Conservation (phyloP, 2,113 vertebrate species). For the Neolamprologus longior region DNA sequence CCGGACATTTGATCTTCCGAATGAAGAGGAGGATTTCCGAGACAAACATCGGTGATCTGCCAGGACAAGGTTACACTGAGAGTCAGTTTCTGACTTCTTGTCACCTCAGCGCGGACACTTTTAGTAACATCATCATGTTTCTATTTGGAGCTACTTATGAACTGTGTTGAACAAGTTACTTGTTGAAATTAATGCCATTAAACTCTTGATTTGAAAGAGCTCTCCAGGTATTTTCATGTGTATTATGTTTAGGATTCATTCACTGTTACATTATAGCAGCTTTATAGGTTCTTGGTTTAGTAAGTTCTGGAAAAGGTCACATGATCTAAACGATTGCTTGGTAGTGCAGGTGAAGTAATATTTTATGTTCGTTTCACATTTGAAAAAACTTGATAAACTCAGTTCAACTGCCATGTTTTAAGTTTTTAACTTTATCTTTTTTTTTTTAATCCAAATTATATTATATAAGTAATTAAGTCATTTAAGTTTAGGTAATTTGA, state of each 20-base stretch:
- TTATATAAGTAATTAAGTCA: neutral
- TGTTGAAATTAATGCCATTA: neutral
- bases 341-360: neutral
- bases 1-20: rapidly evolving
- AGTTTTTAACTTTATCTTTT: neutral
- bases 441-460: no score
- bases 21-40: neutral
- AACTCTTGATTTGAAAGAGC: neutral
- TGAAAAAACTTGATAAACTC: neutral
- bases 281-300: rapidly evolving
- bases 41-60: neutral
- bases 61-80: neutral
- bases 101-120: rapidly evolving
- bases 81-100: neutral
- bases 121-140: neutral
- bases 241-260: neutral
- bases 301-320: neutral
- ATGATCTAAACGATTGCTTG: neutral
- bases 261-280: neutral
- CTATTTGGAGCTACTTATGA: neutral
- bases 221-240: rapidly evolving
- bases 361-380: neutral
- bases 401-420: neutral
- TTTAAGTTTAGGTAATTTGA: rapidly evolving
- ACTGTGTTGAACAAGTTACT: neutral